Percentiles rank a stretch among this genome's conserved stretches.
phyloP scores from a whole-genome alignment of 2,113 vertebrate species.

The Leptodactylus fuscus region DNA sequence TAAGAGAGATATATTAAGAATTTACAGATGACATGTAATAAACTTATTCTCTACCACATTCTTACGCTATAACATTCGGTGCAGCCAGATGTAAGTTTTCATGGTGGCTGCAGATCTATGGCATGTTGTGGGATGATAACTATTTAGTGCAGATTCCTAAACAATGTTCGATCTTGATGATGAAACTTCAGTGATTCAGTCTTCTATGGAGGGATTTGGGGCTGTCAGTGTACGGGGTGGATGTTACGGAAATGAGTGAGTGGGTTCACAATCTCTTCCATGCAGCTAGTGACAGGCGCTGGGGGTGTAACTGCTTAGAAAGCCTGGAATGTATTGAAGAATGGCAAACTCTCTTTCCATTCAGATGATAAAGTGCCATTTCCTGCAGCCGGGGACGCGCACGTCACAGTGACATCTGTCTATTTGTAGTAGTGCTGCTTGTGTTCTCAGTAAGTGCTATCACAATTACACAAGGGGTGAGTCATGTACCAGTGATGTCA shows the following conservation, averaged over 20 bases:
- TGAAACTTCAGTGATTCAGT: no score
- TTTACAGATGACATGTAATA: no score
- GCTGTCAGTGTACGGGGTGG: not conserved
- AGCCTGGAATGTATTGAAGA: conserved; percentile 4
- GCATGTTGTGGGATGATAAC: no score
- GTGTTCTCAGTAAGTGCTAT: conserved; percentile 15
- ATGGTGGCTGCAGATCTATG: no score
- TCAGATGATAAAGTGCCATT: conserved; percentile 17
- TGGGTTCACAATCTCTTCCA: not conserved
- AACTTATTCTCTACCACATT: no score
- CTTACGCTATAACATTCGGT: no score
- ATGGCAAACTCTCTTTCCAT: not conserved
- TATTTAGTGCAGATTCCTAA: no score
- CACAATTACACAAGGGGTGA: conserved; percentile 47
- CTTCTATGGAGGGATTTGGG: no score
- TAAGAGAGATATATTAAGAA: no score
- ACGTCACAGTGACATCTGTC: conserved; percentile 21
- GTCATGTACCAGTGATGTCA: conserved; percentile 31
- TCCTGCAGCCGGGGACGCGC: conserved; percentile 45
- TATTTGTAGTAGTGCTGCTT: conserved; percentile 19
- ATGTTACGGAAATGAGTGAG: not conserved
- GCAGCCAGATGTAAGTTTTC: no score
- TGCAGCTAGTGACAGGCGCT: no score
- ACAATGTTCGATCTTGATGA: no score
- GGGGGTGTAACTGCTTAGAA: not conserved